Evolutionary conservation across 37 sponge, comb jelly and placozoan genomes (phyloP).

Genomic region (Dysidea cf. avara): DNA sequence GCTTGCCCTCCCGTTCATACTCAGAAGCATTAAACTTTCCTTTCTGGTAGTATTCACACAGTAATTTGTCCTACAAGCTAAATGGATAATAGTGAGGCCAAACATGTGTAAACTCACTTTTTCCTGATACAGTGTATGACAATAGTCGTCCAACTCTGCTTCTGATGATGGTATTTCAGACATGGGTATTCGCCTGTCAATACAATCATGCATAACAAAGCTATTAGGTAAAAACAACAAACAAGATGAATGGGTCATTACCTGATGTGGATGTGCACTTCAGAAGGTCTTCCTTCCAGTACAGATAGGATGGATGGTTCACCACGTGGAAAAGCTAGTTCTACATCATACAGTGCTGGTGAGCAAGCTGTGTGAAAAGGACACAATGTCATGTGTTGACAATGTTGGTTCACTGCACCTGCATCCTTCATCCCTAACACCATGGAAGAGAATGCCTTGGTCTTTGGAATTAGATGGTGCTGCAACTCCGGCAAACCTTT

Average conservation of each 20-base stretch:
- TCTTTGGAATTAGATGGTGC: constrained; percentile 72
- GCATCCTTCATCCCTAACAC: not conserved
- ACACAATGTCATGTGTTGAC: not conserved
- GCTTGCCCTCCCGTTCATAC: no score
- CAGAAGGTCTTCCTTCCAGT: constrained; percentile 17
- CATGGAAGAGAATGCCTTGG: constrained; percentile 63
- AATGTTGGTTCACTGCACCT: not conserved
- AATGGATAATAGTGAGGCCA: no score
- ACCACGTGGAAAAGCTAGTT: constrained; percentile 45
- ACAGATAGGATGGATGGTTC: constrained; percentile 30
- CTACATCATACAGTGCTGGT: constrained; percentile 44
- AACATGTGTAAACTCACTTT: constrained; percentile 21
- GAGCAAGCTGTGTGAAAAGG: constrained; percentile 25
- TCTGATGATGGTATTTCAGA: constrained; percentile 30
- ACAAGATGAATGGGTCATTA: constrained; percentile 1
- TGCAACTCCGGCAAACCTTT: constrained; percentile 60
- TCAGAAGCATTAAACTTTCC: no score
- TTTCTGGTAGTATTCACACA: no score
- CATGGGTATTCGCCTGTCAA: constrained; percentile 51
- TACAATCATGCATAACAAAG: no score
- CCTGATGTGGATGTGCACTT: constrained; percentile 51
- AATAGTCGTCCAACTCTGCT: constrained; percentile 50
- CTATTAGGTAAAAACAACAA: not conserved
- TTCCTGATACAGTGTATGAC: constrained; percentile 44
- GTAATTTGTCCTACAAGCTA: no score